Conservation (phyloP, 2,797 vertebrate species). For the Kryptopterus vitreolus region DNA sequence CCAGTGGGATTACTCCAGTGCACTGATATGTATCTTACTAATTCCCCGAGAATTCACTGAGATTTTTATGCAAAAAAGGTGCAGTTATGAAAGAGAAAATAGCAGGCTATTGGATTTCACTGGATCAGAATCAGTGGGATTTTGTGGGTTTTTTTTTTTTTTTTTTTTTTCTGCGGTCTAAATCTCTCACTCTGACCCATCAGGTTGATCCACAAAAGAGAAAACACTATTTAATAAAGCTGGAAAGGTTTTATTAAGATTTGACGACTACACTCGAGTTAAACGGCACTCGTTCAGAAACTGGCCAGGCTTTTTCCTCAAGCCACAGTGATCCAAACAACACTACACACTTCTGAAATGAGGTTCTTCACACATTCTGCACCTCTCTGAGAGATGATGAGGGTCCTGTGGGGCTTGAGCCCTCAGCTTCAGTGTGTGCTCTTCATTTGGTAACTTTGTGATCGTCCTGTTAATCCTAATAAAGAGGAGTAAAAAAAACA, state of each 20-base stretch:
- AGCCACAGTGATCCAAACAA: constrained; percentile 6
- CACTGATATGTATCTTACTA: constrained; percentile 29
- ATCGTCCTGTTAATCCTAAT: constrained; percentile 82
- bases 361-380: constrained; percentile 15
- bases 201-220: background rate
- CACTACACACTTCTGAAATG: constrained; percentile 39
- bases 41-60: constrained; percentile 13
- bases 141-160: constrained; percentile 5
- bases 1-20: constrained; percentile 30
- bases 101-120: constrained; percentile 18
- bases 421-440: constrained; percentile 77
- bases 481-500: constrained; percentile 75
- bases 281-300: background rate
- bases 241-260: background rate
- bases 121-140: constrained; percentile 13
- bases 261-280: background rate
- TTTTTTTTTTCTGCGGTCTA: too few species aligned
- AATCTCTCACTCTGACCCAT: background rate
- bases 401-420: constrained; percentile 60
- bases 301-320: background rate
- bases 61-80: constrained; percentile 25
- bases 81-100: background rate
- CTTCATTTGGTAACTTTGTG: constrained; percentile 82
- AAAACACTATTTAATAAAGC: constrained; percentile 23
- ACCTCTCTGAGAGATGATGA: constrained; percentile 61